Base-by-base conservation (phyloP, 1,140 invertebrate species). In the Aplysia californica region DNA sequence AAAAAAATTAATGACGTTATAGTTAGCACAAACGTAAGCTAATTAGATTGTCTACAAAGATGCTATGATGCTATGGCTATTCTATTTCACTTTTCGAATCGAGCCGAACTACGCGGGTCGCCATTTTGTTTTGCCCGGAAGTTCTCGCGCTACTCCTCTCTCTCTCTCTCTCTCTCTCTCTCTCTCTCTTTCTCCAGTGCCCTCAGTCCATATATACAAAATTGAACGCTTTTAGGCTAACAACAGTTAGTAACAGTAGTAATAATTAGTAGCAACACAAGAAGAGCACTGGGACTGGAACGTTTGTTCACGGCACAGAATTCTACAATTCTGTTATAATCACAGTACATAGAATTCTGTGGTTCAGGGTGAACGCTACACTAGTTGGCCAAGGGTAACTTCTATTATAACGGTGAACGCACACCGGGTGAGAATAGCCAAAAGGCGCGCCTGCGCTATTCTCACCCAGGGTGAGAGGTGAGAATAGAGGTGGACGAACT, bases 91-190 rank as follows among this genome's bases (percentile, higher is more conserved):
- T n/a, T n/a, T n/a, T n/a, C n/a, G n/a, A n/a, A n/a, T n/a, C n/a
- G n/a, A n/a, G n/a, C n/a, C n/a, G n/a, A n/a, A n/a, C n/a, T n/a
- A n/a, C n/a, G n/a, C n/a, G n/a, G n/a, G n/a, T n/a, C n/a, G n/a
- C n/a, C n/a, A n/a, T n/a, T n/a, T n/a, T n/a, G n/a, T n/a, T n/a
- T n/a, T n/a, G n/a, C n/a, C n/a, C n/a, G n/a, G n/a, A n/a, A n/a
- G n/a, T n/a, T n/a, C n/a, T n/a, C n/a, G n/a, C n/a, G n/a, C n/a
- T n/a, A n/a, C n/a, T n/a, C 36, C 64, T 66, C 64, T 66, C 64
- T 66, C 64, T 66, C 33, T 31, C 26, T 33, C 64, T 66, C 64
- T 33, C 29, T 66, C 64, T 33, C 64, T 66, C 64, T 66, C 64
- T 66, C 18, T 66, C 31, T 29, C 18, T 66, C 64, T 66, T n/a